A percentile compares a stretch with the other conserved stretches of the same genome.
Evolutionary conservation across 2,888 invertebrate genomes (phyloP).

Genomic region (Athetis lepigone): DNA sequence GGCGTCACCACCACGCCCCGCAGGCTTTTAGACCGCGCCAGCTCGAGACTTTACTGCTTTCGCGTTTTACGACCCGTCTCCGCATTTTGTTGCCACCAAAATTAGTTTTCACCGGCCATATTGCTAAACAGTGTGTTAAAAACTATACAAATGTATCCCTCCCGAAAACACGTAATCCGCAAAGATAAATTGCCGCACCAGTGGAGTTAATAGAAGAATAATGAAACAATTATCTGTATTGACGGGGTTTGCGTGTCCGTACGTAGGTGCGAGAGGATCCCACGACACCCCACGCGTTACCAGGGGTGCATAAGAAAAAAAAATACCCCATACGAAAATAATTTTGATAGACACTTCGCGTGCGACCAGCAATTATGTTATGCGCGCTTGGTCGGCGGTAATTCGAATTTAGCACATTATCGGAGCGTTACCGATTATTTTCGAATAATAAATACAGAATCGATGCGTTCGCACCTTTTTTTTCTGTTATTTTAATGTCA

Average conservation of each 20-base stretch:
- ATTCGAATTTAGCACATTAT: slow-evolving; percentile 89
- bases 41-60: slow-evolving; percentile 78
- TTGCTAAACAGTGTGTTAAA: slow-evolving; percentile 65
- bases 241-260: slow-evolving; percentile 84
- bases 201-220: slow-evolving; percentile 89
- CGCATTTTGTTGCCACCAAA: slow-evolving; percentile 79
- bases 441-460: slow-evolving; percentile 79
- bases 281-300: slow-evolving; percentile 71
- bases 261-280: slow-evolving; percentile 73
- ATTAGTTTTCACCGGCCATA: slow-evolving; percentile 68
- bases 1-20: slow-evolving; percentile 85
- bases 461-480: slow-evolving; percentile 85
- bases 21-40: slow-evolving; percentile 76
- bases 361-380: slow-evolving; percentile 85
- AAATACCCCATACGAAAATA: slow-evolving; percentile 84
- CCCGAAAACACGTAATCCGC: slow-evolving; percentile 58
- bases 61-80: slow-evolving; percentile 79
- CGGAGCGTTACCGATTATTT: slow-evolving; percentile 84
- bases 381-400: slow-evolving; percentile 72
- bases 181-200: slow-evolving; percentile 81
- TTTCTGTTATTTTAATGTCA: slow-evolving; percentile 74
- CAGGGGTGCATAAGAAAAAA: slow-evolving; percentile 83
- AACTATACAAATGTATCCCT: slow-evolving; percentile 64
- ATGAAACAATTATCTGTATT: slow-evolving; percentile 89
- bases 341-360: slow-evolving; percentile 90